Evolutionary conservation across 1,140 invertebrate species (phyloP), one percentile per base, ranked within the genome.

Genomic region (Trichomalopsis sarcophagae): DNA sequence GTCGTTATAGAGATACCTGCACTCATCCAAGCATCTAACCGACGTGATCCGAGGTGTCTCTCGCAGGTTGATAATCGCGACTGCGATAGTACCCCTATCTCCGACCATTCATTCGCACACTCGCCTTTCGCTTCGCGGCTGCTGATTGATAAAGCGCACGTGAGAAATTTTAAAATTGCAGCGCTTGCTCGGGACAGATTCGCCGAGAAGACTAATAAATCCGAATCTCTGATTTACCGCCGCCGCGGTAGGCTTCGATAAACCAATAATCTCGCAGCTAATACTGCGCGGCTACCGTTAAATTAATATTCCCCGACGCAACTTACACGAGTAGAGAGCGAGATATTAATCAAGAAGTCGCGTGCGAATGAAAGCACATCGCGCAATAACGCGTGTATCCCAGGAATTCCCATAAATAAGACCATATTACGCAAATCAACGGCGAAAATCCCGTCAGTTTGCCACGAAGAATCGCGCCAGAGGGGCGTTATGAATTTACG

Each of bases 141-240:
- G 55, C 7, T 62, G 17, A 62, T 62, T 62, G 55, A 62, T 62
- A 62, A 62, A 62, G 55, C 17, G 55, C 55, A 62, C 55, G 55
- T 62, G 55, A 62, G 55, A 21, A 62, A 62, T 62, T 62, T 62
- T 62, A 62, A 62, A 62, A 62, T 62, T 62, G 55, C 55, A 62
- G 21, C n/a, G 17, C 21, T 21, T 17, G 14, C 47, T 50, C 47
- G 2, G 33, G 5, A 36, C 40, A 44, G 40, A 10, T 44, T 44
- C 40, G 40, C 10, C 10, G 40, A 44, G 40, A 50, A 50, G 14
- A 7, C 21, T 62, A 62, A 62, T 62, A 62, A n/a, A 62, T 62
- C 21, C n/a, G 55, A 62, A 62, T 62, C 21, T 21, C 17, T 62
- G 55, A 62, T 62, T 62, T 62, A 62, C 17, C 55, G 55, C 14